Conservation (phyloP, 1,140 invertebrate genomes). For the Orius insidiosus region DNA sequence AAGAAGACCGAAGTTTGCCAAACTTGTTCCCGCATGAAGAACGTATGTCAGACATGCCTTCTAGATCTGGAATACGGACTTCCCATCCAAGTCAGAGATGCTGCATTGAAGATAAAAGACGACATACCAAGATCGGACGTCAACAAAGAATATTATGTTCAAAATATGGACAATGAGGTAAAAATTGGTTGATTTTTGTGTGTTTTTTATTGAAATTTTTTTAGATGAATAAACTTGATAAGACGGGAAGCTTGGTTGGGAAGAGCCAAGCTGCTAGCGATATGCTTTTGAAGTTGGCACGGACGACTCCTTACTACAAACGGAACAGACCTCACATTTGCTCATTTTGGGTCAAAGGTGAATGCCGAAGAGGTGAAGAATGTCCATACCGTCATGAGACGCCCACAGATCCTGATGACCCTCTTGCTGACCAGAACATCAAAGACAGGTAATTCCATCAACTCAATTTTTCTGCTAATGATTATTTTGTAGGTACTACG, state of each 20-base stretch:
- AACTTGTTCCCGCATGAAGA: slow-evolving; percentile 94
- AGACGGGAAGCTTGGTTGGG: slow-evolving; percentile 33
- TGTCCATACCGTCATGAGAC: slow-evolving; percentile 99
- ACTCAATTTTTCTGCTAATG: neutral
- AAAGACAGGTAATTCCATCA: slow-evolving; percentile 50
- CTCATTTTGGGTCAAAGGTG: slow-evolving; percentile 99
- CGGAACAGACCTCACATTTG: slow-evolving; percentile 97
- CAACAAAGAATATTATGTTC: slow-evolving; percentile 97
- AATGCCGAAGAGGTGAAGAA: slow-evolving; percentile 96
- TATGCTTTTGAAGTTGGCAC: slow-evolving; percentile 80
- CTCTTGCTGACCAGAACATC: slow-evolving; percentile 97
- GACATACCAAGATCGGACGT: slow-evolving; percentile 93
- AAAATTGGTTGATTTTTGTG: no score
- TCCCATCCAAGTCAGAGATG: slow-evolving; percentile 88
- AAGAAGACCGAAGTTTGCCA: slow-evolving; percentile 99
- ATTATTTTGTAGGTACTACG: slow-evolving; percentile 58
- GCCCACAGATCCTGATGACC: slow-evolving; percentile 98
- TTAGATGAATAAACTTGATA: slow-evolving; percentile 25
- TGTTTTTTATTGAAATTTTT: slow-evolving; percentile 8
- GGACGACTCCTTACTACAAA: slow-evolving; percentile 97
- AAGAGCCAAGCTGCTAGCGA: slow-evolving; percentile 71
- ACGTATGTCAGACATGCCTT: slow-evolving; percentile 98
- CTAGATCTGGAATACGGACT: slow-evolving; percentile 94
- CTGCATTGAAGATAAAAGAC: slow-evolving; percentile 86
- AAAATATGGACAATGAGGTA: slow-evolving; percentile 77